Evolutionary conservation across 2,797 vertebrate genomes (phyloP), one percentile per base, ranked within the genome.

Genomic region (Hoplostethus atlanticus): DNA sequence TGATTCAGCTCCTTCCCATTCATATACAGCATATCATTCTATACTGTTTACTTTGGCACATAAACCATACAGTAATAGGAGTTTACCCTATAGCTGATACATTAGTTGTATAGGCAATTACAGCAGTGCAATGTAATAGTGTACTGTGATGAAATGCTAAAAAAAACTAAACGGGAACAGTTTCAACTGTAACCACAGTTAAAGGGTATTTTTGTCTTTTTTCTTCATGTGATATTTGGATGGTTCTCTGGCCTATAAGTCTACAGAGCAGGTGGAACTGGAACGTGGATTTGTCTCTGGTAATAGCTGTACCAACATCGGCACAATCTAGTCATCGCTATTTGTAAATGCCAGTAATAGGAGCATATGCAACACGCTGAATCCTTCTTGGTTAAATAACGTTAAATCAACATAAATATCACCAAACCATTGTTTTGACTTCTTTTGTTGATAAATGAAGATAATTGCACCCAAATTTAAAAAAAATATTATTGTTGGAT

Each of bases 1-100:
- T 42, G 15, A 64, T 68, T 80, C 60, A 51, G 47, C 64, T 71
- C 72, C 69, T 73, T 73, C 84, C 68, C 56, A 66, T 63, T 72
- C 66, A 64, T 44, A 59, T 77, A 79, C 83, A 84, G 81, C 70
- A 65, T 64, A 67, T 79, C 61, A 34, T 62, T 85, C 63, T 57
- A 55, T 50, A 76, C 79, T 63, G 67, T 84, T 81, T 38, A 70
- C 86, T 93, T 94, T 94, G 93, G 93, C 93, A 93, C 91, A 73
- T 87, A 76, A 65, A 74, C 66, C 53, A 16, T 76, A 82, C 73
- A 76, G 80, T 34, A 68, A 71, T 61, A 64, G 68, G 48, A 63
- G 44, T 51, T 82, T 71, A 76, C 73, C 76, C 80, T 71, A 53
- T 47, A 80, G 76, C 44, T 15, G 84, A 76, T 53, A 77, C 58